phyloP scores from a whole-genome alignment of 2,888 invertebrate genomes.

The Subacronicta megacephala region DNA sequence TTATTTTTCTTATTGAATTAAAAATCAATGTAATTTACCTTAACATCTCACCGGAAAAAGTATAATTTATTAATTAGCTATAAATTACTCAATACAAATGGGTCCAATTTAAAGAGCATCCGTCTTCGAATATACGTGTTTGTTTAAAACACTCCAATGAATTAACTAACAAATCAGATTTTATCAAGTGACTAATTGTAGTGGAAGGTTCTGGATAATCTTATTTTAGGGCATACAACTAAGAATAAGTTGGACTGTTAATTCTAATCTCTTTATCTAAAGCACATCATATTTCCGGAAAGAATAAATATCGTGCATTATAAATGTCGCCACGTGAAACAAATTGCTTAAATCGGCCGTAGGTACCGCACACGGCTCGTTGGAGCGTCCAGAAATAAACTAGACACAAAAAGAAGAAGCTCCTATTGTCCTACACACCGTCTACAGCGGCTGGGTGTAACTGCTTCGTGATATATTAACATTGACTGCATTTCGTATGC shows the following conservation, averaged over 20 bases:
- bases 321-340: slow-evolving; percentile 55
- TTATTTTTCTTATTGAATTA: no score
- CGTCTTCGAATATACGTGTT: slow-evolving; percentile 4
- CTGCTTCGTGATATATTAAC: slow-evolving; percentile 50
- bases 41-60: no score
- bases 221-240: background rate
- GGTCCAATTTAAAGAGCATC: slow-evolving; percentile 4
- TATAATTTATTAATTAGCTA: background rate
- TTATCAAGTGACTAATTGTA: slow-evolving; percentile 21
- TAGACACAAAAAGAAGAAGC: slow-evolving; percentile 71
- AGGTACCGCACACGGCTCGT: slow-evolving; percentile 65
- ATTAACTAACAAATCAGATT: slow-evolving; percentile 21
- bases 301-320: slow-evolving; percentile 35
- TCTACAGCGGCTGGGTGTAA: slow-evolving; percentile 53
- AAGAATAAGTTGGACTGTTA: background rate
- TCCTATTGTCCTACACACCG: slow-evolving; percentile 56
- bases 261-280: slow-evolving; percentile 5
- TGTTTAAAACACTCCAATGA: slow-evolving; percentile 4
- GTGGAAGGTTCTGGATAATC: no score
- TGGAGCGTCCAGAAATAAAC: slow-evolving; percentile 75
- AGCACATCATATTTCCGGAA: slow-evolving; percentile 19
- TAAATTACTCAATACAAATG: background rate
- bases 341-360: slow-evolving; percentile 71
- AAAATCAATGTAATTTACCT: no score
- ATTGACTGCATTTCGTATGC: slow-evolving; percentile 47